These are phyloP conservation scores for Isichthys henryi DNA, from an alignment of 2,113 vertebrate species.

Conservation along the genomic window DNA sequence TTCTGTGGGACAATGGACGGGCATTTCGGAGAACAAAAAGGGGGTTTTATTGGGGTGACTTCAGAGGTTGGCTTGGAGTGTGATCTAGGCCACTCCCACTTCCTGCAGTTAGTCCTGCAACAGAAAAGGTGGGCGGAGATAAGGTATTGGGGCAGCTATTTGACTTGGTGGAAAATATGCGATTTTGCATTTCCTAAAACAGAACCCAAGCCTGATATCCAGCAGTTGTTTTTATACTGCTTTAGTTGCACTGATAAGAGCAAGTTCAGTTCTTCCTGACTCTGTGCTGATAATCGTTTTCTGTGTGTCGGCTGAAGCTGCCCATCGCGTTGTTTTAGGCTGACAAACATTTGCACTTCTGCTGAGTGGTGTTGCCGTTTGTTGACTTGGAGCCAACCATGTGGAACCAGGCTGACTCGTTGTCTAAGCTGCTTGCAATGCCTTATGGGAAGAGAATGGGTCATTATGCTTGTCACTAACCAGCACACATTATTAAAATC, in stretches of 20 bases:
- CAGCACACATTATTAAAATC: neutral
- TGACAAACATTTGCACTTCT: neutral
- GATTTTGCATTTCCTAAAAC: neutral
- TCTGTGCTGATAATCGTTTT: neutral
- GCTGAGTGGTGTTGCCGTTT: neutral
- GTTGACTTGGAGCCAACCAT: neutral
- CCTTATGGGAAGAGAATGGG: neutral
- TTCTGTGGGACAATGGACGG: too few relatives aligned
- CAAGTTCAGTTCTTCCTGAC: neutral
- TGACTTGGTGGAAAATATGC: neutral
- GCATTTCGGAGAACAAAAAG: neutral
- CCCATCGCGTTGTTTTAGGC: neutral
- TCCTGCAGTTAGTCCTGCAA: constrained; percentile 47
- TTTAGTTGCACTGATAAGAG: neutral
- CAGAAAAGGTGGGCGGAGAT: constrained; percentile 27
- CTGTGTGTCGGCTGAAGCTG: neutral
- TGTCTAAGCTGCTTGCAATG: neutral
- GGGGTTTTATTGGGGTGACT: constrained; percentile 17
- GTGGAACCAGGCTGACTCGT: neutral
- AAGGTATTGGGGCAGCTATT: neutral
- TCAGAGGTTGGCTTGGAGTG: constrained; percentile 43
- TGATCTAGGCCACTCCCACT: constrained; percentile 40
- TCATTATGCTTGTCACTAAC: neutral
- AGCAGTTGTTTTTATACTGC: neutral
- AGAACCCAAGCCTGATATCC: neutral